These are phyloP conservation scores for Pithys albifrons DNA, from an alignment of 2,113 vertebrate genomes.

Conservation along the genomic window DNA sequence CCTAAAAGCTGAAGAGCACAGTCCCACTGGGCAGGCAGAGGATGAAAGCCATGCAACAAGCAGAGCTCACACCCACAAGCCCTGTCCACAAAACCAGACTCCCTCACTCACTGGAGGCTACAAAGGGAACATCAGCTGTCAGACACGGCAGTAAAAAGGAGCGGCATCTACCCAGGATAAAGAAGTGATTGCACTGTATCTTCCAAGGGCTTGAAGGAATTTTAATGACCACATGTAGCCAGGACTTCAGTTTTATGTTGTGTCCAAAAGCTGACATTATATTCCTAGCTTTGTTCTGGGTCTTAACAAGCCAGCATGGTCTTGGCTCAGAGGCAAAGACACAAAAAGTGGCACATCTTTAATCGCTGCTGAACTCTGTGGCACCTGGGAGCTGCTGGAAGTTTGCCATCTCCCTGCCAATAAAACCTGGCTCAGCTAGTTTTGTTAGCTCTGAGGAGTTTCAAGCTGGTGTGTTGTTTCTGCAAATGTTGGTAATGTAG, in stretches of 20 bases:
- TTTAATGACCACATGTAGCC: not conserved
- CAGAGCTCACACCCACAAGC: not conserved
- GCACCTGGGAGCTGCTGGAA: constrained; percentile 10
- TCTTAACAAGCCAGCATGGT: not conserved
- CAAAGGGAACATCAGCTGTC: not conserved
- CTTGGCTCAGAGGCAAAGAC: not conserved
- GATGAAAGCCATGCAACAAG: not conserved
- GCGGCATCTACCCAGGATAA: not conserved
- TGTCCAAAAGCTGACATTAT: not conserved
- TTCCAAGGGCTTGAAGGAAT: not conserved
- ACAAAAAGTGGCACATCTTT: not conserved
- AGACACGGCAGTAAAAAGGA: not conserved
- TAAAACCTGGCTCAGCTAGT: not conserved
- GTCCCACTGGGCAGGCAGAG: fast-evolving
- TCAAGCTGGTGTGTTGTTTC: not conserved
- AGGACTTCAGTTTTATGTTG: not conserved
- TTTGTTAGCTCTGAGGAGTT: not conserved
- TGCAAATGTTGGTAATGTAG: not conserved
- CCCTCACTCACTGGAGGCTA: not conserved
- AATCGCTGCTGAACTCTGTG: not conserved
- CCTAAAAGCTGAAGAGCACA: not conserved
- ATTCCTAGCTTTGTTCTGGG: not conserved
- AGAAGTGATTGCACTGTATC: not conserved
- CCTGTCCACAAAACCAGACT: not conserved
- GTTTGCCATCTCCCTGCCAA: not conserved